Conservation (phyloP, 2,797 vertebrate species). For the Anabacerthia variegaticeps region DNA sequence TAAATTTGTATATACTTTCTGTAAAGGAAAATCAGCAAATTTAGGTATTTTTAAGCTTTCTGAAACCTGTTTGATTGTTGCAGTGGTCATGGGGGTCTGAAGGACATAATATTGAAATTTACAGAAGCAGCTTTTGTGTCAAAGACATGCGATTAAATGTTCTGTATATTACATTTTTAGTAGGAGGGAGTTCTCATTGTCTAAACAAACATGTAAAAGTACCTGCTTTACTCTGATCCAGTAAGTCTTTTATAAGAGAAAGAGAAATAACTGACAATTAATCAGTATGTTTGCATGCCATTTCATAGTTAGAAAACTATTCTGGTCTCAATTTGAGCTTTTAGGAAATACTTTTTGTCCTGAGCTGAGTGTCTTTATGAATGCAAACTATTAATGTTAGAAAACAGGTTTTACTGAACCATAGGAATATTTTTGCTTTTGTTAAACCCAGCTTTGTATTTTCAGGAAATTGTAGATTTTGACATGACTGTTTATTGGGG, state of each 20-base stretch:
- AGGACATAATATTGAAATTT: background rate
- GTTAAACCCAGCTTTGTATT: constrained; percentile 42
- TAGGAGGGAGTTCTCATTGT: background rate
- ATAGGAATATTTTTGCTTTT: constrained; percentile 27
- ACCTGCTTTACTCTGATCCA: background rate
- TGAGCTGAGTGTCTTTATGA: constrained; percentile 15
- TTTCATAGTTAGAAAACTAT: constrained; percentile 6
- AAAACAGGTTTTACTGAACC: constrained; percentile 24
- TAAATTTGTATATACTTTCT: constrained; percentile 42
- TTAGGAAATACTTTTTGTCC: constrained; percentile 10
- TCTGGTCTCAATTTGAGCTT: constrained; percentile 14
- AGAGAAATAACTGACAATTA: background rate
- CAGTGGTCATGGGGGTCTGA: background rate
- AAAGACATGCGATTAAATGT: background rate
- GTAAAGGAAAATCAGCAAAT: constrained; percentile 20
- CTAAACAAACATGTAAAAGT: background rate
- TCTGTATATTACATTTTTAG: background rate
- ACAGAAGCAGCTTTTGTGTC: constrained; percentile 20
- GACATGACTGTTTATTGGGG: constrained; percentile 19
- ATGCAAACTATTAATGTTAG: background rate
- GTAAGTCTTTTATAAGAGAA: background rate
- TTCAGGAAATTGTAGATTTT: constrained; percentile 56
- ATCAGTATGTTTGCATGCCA: constrained; percentile 32
- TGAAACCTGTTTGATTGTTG: constrained; percentile 35
- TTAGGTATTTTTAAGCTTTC: background rate